Conservation (phyloP, 2,797 vertebrate genomes). For the Etheostoma nigrum region DNA sequence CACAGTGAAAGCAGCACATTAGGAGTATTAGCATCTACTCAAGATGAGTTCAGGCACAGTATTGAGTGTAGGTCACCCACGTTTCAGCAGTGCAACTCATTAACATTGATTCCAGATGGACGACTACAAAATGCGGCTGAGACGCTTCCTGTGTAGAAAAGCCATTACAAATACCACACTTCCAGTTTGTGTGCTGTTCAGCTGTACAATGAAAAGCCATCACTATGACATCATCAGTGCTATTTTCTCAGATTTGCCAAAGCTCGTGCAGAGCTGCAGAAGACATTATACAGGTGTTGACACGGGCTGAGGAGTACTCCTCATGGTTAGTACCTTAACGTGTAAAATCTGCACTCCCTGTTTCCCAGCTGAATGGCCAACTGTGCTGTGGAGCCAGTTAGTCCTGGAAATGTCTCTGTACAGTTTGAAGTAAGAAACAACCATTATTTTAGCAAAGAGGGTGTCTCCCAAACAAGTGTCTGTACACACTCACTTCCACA, state of each 20-base stretch:
- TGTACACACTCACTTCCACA: conserved; percentile 25
- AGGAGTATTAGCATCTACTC: background rate
- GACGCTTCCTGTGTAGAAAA: background rate
- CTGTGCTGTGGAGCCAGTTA: background rate
- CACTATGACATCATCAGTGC: background rate
- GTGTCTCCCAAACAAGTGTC: conserved; percentile 25
- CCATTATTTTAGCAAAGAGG: conserved; percentile 21
- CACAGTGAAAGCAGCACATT: background rate
- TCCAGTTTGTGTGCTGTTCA: too few relatives aligned
- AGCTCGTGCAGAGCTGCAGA: background rate
- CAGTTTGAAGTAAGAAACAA: conserved; percentile 32
- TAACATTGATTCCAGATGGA: too few relatives aligned
- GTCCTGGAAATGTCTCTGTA: conserved; percentile 3
- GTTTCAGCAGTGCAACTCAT: too few relatives aligned
- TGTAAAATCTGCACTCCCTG: background rate
- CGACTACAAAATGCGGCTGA: too few relatives aligned
- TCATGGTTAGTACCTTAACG: background rate
- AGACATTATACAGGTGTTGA: background rate
- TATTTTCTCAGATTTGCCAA: background rate
- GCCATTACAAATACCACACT: background rate
- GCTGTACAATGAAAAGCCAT: too few relatives aligned
- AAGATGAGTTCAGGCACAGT: too few relatives aligned
- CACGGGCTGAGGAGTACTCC: background rate
- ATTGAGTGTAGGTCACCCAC: too few relatives aligned
- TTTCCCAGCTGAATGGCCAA: background rate